Conservation (phyloP, 1,140 invertebrate genomes). For the Tetranychus cinnabarinus region DNA sequence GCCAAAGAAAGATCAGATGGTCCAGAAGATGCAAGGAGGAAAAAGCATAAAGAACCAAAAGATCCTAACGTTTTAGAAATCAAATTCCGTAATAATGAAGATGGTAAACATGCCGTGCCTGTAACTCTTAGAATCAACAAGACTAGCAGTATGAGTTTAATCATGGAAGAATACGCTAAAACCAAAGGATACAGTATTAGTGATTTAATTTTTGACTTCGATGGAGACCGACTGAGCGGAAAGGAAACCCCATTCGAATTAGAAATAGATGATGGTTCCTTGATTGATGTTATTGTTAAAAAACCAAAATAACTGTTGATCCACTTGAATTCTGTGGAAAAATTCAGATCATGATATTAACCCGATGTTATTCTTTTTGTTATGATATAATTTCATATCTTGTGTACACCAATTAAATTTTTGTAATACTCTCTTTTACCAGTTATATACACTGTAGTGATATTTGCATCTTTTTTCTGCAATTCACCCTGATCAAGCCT, state of each 20-base stretch:
- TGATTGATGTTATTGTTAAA: constrained; percentile 16
- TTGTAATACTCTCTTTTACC: no score
- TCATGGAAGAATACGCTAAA: constrained; percentile 16
- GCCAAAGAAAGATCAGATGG: neutral
- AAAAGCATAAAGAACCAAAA: neutral
- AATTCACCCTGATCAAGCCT: no score
- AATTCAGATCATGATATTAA: no score
- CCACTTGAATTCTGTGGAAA: no score
- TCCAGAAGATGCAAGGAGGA: neutral
- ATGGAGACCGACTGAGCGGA: constrained; percentile 16
- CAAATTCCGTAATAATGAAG: neutral
- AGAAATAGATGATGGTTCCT: constrained; percentile 18
- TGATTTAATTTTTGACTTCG: constrained; percentile 17
- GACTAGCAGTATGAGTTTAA: neutral
- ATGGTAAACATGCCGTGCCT: neutral
- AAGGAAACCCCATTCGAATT: constrained; percentile 14
- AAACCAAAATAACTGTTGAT: constrained; percentile 18
- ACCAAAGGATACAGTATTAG: constrained; percentile 6
- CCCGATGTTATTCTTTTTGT: no score
- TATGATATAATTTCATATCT: no score
- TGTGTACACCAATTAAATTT: no score
- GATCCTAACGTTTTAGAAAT: neutral
- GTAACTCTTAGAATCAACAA: neutral
- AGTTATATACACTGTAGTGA: no score
- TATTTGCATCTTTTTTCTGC: no score